Evolutionary conservation across 1,140 invertebrate species (phyloP), one percentile per base, ranked within the genome.

Genomic region (Drosophila tropicalis): DNA sequence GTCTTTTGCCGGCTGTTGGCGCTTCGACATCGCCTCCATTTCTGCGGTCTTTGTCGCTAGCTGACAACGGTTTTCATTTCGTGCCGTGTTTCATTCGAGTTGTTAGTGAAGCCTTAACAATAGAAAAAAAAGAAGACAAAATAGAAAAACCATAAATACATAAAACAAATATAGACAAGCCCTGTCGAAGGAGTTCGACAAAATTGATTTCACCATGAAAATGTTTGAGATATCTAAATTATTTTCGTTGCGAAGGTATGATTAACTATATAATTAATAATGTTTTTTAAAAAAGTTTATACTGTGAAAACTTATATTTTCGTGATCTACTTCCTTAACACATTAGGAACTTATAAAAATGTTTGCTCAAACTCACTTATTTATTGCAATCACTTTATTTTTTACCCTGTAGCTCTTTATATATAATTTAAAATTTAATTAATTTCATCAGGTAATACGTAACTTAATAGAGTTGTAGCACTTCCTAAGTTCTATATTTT

Each of bases 161-260:
- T 22, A 75, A 39, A 39, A 39, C 4, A 39, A 39, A 39, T 36
- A 67, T 39, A 29, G 32, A 25, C 65, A 62, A 63, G 51, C 70
- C 58, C 47, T 51, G 12, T 54, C 40, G 1, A 5, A 10, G 36
- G 13, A 55, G 25, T 44, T 62, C 6, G 39, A 40, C 40, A 40
- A 47, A 29, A 61, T 32, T 76, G 12, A 34, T 17, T 22, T 29
- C 44, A 66, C 55, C 56, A 89, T 85, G 86, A 84, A 83, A 85
- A 89, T 91, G 90, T 91, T 91, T 60, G 90, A 91, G 32, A 83
- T 91, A 61, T 91, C 90, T 17, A 91, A 91, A 58, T 44, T 91
- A 32, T 91, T 91, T 72, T 85, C 90, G 13, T 56, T 91, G 66
- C 72, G 90, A 71, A 87, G 90, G 90, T 91, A 81, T 89, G 87